Percentiles rank a stretch among this genome's conserved stretches.
phyloP scores from a whole-genome alignment of 2,888 invertebrate genomes.

The Mystacides longicornis region DNA sequence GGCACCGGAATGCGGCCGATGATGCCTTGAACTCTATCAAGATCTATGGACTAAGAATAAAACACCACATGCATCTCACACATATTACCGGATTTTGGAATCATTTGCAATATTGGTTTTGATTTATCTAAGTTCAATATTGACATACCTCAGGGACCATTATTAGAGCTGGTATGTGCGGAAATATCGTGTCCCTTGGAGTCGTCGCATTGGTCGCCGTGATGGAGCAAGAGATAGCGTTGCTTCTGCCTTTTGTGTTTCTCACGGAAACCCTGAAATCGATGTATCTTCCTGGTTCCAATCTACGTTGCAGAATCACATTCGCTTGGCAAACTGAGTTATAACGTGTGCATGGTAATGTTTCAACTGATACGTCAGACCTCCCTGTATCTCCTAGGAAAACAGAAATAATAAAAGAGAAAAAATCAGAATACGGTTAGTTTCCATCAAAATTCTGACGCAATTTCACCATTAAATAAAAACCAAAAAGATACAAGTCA shows the following conservation, averaged over 20 bases:
- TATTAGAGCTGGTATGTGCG: slow-evolving; percentile 69
- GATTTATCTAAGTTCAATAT: neutral
- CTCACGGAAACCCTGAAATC: slow-evolving; percentile 68
- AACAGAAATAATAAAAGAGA: slow-evolving; percentile 5
- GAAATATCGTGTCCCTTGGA: slow-evolving; percentile 75
- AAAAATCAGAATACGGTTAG: too few species aligned
- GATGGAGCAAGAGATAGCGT: slow-evolving; percentile 69
- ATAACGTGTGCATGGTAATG: slow-evolving; percentile 76
- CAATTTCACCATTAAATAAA: slow-evolving; percentile 2
- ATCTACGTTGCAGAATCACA: slow-evolving; percentile 65
- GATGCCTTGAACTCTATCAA: slow-evolving; percentile 15
- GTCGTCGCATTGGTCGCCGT: slow-evolving; percentile 80
- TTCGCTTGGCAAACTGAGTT: slow-evolving; percentile 87
- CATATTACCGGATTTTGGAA: too few species aligned
- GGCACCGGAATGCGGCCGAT: slow-evolving; percentile 13
- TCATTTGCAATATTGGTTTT: neutral
- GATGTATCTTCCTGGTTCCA: slow-evolving; percentile 76
- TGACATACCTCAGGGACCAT: slow-evolving; percentile 64
- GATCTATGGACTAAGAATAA: too few species aligned
- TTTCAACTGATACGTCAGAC: slow-evolving; percentile 69
- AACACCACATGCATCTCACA: too few species aligned
- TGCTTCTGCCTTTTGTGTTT: slow-evolving; percentile 71
- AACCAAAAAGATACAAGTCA: slow-evolving; percentile 11
- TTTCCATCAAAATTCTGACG: too few species aligned
- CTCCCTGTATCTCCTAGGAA: slow-evolving; percentile 57